Conservation (phyloP, 2,797 vertebrate species). For the Columba guinea region DNA sequence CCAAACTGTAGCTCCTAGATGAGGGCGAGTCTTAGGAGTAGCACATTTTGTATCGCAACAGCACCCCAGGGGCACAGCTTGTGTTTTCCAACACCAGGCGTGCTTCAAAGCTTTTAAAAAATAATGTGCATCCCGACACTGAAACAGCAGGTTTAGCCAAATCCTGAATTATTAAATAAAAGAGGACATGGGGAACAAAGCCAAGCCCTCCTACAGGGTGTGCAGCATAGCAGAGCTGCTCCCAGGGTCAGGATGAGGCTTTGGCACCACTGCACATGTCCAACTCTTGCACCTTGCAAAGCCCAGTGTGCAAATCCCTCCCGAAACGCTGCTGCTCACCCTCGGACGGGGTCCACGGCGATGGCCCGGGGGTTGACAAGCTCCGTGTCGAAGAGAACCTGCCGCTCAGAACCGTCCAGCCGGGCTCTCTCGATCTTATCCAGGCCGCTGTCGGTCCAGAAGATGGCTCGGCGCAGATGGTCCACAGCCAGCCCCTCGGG, state of each 20-base stretch:
- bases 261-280: fast-evolving
- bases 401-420: slow-evolving; percentile 87
- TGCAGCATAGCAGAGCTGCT: neutral
- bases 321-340: slow-evolving; percentile 70
- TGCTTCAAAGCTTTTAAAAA: neutral
- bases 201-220: neutral
- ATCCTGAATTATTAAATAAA: neutral
- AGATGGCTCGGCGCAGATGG: slow-evolving; percentile 83
- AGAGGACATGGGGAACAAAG: neutral
- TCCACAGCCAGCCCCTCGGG: slow-evolving; percentile 94
- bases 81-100: neutral
- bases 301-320: fast-evolving
- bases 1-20: neutral
- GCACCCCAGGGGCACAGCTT: neutral
- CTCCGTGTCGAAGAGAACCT: slow-evolving; percentile 85
- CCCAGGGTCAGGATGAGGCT: neutral
- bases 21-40: neutral
- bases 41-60: neutral
- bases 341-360: slow-evolving; percentile 86
- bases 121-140: neutral
- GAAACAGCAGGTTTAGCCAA: neutral
- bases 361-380: slow-evolving; percentile 96
- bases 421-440: slow-evolving; percentile 88
- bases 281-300: neutral
- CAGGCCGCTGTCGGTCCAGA: slow-evolving; percentile 94